Evolutionary conservation across 92 coral and sea anemone genomes (phyloP).

Genomic region (Parazoanthus atlanticus): DNA sequence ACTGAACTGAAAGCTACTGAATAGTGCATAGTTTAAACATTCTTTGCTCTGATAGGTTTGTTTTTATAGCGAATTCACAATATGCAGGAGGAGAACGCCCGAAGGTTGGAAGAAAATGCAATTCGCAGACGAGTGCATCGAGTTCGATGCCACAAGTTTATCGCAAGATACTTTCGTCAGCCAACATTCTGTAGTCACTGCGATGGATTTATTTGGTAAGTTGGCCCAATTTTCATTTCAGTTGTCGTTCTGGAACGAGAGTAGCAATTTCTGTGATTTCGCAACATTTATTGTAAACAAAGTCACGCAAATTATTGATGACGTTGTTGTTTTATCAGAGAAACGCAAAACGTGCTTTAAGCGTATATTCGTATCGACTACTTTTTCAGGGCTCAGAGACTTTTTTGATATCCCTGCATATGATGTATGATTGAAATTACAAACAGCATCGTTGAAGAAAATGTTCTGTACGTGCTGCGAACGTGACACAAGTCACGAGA

Average conservation of each 20-base stretch:
- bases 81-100: conserved; percentile 1
- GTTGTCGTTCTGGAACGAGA: background rate
- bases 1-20: background rate
- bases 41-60: background rate
- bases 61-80: background rate
- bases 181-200: conserved; percentile 63
- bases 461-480: no score
- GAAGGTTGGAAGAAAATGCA: conserved; percentile 22
- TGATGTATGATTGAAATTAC: no score
- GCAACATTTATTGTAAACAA: background rate
- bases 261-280: background rate
- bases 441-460: no score
- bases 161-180: conserved; percentile 55
- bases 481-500: no score
- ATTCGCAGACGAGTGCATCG: conserved; percentile 52
- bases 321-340: background rate
- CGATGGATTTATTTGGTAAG: conserved; percentile 61
- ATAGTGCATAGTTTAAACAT: background rate
- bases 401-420: no score
- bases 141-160: conserved; percentile 52
- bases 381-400: background rate
- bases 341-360: background rate
- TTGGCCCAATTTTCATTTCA: background rate
- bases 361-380: no score
- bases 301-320: background rate